Percentiles rank a stretch among this genome's conserved stretches.
Conservation (phyloP, 2,888 invertebrate genomes). For the Augiades crinisus region DNA sequence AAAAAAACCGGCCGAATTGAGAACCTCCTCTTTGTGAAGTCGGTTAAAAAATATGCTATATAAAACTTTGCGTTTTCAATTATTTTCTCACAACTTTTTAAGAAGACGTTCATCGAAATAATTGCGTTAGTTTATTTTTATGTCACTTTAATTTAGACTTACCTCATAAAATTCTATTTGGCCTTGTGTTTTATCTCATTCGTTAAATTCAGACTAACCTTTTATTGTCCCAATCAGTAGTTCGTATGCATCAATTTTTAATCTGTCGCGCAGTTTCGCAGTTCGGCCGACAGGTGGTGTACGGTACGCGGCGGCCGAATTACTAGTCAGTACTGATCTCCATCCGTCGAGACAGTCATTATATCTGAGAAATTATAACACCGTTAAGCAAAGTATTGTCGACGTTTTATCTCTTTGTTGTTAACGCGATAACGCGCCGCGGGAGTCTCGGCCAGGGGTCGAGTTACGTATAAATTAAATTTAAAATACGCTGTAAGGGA, state of each 20-base stretch:
- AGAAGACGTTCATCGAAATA: too few species aligned
- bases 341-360: slow-evolving; percentile 6
- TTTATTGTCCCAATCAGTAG: not conserved
- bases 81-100: too few species aligned
- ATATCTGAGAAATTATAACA: slow-evolving; percentile 15
- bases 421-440: slow-evolving; percentile 27
- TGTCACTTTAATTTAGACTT: too few species aligned
- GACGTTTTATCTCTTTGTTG: slow-evolving; percentile 13
- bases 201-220: slow-evolving; percentile 13
- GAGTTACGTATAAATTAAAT: slow-evolving; percentile 3
- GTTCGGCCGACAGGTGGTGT: not conserved
- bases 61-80: too few species aligned
- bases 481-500: too few species aligned
- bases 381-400: slow-evolving; percentile 12
- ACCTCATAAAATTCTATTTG: too few species aligned
- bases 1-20: too few species aligned
- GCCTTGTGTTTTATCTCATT: too few species aligned
- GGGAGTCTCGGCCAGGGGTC: slow-evolving; percentile 9
- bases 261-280: not conserved
- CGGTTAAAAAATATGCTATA: too few species aligned
- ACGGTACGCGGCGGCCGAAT: slow-evolving; percentile 12
- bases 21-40: too few species aligned
- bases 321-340: slow-evolving; percentile 6
- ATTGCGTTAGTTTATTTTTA: too few species aligned
- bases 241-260: not conserved